A percentile compares a stretch with the other conserved stretches of the same genome.
These are phyloP conservation scores for Aphodius sticticus DNA, from an alignment of 2,888 invertebrate species.

Conservation along the genomic window DNA sequence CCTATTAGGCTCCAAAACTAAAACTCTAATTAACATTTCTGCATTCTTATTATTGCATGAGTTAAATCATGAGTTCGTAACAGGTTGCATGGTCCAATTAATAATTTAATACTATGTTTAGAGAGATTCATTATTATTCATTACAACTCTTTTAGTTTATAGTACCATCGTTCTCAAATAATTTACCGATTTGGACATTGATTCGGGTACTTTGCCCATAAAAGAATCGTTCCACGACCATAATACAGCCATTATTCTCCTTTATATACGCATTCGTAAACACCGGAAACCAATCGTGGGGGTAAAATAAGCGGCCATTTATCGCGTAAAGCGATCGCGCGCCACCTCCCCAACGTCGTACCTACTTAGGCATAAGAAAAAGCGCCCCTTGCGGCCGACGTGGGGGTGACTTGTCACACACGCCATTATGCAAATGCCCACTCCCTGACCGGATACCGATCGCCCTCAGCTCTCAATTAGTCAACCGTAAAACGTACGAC, in stretches of 20 bases:
- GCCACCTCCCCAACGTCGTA: not conserved
- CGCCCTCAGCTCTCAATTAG: not conserved
- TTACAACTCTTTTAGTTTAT: too few relatives aligned
- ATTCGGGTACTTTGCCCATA: not conserved
- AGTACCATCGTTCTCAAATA: too few relatives aligned
- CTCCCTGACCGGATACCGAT: not conserved
- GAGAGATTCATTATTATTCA: too few relatives aligned
- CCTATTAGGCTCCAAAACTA: too few relatives aligned
- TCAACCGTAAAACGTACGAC: not conserved
- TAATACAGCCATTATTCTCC: not conserved
- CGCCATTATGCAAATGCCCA: not conserved
- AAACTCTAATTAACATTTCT: too few relatives aligned
- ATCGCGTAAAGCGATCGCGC: not conserved
- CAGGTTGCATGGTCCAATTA: too few relatives aligned
- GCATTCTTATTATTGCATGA: too few relatives aligned
- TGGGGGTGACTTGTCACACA: not conserved
- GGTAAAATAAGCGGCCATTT: not conserved
- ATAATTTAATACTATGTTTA: too few relatives aligned
- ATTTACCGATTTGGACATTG: not conserved
- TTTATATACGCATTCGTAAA: not conserved
- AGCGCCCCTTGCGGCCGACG: not conserved
- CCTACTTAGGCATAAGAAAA: constrained; percentile 4
- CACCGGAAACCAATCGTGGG: not conserved
- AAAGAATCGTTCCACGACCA: not conserved
- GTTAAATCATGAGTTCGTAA: too few relatives aligned